Conservation (phyloP, 1,140 invertebrate genomes). For the Branchinecta lynchi region DNA sequence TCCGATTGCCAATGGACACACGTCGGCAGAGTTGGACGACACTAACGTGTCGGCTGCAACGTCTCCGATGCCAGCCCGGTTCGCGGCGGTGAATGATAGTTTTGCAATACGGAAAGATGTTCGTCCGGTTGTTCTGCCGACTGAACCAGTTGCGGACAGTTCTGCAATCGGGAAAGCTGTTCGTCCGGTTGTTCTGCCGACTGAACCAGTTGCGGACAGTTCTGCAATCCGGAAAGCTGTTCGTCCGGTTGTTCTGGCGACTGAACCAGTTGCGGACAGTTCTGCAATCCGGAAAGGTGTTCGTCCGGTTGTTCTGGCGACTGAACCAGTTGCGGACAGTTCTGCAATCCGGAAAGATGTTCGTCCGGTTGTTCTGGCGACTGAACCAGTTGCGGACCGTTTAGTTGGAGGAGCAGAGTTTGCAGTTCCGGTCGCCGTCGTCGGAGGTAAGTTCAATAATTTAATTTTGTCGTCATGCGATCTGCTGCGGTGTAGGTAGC, state of each 20-base stretch:
- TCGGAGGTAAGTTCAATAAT: no score
- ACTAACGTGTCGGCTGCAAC: background rate
- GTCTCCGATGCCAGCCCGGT: background rate
- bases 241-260: background rate
- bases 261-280: background rate
- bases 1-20: no score
- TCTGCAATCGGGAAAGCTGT: background rate
- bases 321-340: background rate
- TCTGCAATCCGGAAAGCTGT: background rate
- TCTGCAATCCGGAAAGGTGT: background rate
- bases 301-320: background rate
- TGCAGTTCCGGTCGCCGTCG: no score
- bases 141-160: no score
- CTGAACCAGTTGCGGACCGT: no score
- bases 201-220: background rate
- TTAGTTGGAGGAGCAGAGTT: no score
- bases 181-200: background rate
- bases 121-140: background rate
- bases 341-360: background rate
- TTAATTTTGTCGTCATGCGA: no score
- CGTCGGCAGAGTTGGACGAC: background rate
- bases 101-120: background rate
- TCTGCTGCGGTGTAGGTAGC: no score
- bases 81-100: slow-evolving; percentile 2
- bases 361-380: background rate